Conservation (phyloP, 2,888 invertebrate genomes). For the Thereva nobilitata region DNA sequence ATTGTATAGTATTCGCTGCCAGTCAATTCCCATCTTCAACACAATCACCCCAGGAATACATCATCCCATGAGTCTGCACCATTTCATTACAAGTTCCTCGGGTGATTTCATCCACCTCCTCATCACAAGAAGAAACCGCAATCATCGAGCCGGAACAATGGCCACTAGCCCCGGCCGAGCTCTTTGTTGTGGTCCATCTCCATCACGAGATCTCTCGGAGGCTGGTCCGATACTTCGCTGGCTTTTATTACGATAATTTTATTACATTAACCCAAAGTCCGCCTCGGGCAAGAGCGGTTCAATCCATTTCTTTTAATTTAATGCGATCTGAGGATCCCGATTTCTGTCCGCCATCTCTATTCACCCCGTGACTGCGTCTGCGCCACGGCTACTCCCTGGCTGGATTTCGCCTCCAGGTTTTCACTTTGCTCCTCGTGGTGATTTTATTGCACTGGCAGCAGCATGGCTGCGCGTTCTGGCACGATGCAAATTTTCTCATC, state of each 20-base stretch:
- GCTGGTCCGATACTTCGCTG: constrained; percentile 11
- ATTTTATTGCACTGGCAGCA: neutral
- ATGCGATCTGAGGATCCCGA: constrained; percentile 30
- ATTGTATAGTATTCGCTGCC: too few species aligned
- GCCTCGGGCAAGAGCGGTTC: constrained; percentile 27
- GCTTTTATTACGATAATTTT: constrained; percentile 35
- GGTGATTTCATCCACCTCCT: too few species aligned
- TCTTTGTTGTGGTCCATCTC: constrained; percentile 24
- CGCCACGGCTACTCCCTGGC: neutral
- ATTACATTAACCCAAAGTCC: constrained; percentile 27
- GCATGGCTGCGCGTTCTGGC: constrained; percentile 11
- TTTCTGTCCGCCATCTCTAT: constrained; percentile 1
- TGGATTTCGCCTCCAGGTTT: constrained; percentile 16
- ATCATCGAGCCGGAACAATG: constrained; percentile 10
- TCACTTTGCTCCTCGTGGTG: constrained; percentile 10
- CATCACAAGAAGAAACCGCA: too few species aligned
- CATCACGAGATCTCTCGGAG: constrained; percentile 11
- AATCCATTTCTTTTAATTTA: constrained; percentile 37
- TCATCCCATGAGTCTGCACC: too few species aligned
- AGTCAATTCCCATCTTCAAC: too few species aligned
- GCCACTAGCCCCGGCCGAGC: neutral
- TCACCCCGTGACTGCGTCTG: too few species aligned
- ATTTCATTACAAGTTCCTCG: too few species aligned
- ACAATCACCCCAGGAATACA: too few species aligned
- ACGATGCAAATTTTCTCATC: constrained; percentile 36